phyloP scores from a whole-genome alignment of 2,113 vertebrate species.

The Morone saxatilis region DNA sequence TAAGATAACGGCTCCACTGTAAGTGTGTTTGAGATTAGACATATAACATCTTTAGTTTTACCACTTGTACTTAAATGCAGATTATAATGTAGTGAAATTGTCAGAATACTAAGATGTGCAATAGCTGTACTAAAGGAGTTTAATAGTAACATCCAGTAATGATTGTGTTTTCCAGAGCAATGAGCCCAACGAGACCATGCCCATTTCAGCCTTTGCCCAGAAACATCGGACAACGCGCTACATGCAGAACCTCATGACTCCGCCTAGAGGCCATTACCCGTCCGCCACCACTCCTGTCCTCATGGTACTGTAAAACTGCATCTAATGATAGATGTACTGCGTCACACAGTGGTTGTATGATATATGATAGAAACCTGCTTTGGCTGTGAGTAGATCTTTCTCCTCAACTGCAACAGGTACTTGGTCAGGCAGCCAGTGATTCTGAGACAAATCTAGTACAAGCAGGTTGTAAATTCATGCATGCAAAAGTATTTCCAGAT shows the following conservation, averaged over 20 bases:
- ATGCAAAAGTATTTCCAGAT: neutral
- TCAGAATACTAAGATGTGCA: neutral
- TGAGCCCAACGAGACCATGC: conserved; percentile 98
- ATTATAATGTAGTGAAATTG: neutral
- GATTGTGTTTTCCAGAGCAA: conserved; percentile 88
- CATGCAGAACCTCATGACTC: conserved; percentile 90
- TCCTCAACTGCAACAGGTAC: neutral
- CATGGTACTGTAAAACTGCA: conserved; percentile 80
- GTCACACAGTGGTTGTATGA: neutral
- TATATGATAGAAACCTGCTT: neutral
- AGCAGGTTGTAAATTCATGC: neutral
- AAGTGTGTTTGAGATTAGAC: neutral
- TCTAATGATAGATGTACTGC: neutral
- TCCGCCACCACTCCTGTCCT: conserved; percentile 90
- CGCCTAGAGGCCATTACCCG: conserved; percentile 90
- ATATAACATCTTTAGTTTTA: neutral
- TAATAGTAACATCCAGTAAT: neutral
- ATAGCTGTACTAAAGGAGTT: neutral
- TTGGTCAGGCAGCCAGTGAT: neutral
- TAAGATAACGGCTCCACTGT: neutral
- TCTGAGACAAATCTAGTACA: neutral
- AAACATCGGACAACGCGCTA: conserved; percentile 94
- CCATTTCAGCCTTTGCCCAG: conserved; percentile 97
- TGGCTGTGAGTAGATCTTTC: neutral
- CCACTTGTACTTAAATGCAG: too few species aligned